These are phyloP conservation scores for Pterophyllum scalare DNA, from an alignment of 2,113 vertebrate genomes.

Conservation along the genomic window DNA sequence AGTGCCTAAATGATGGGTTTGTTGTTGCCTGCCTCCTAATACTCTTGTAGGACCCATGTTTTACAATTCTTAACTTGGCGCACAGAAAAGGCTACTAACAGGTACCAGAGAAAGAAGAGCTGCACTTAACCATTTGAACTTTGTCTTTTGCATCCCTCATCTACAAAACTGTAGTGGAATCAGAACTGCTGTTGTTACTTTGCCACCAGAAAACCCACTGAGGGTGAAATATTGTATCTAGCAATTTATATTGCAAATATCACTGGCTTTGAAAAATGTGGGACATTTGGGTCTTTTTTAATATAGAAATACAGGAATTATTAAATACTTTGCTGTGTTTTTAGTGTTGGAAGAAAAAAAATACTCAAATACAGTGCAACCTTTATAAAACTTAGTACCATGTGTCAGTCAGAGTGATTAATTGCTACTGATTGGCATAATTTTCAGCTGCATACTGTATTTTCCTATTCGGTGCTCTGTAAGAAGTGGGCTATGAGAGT, in stretches of 20 bases:
- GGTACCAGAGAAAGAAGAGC: background rate
- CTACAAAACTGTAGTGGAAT: background rate
- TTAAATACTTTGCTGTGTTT: background rate
- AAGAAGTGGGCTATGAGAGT: conserved; percentile 50
- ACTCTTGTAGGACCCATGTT: too few relatives aligned
- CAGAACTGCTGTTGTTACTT: background rate
- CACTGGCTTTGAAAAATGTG: background rate
- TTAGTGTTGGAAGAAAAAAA: background rate
- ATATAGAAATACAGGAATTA: background rate
- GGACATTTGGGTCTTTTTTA: background rate
- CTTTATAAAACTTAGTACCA: conserved; percentile 21
- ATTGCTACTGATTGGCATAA: conserved; percentile 38
- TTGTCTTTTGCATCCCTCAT: background rate
- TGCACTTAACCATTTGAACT: background rate
- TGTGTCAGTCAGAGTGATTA: conserved; percentile 32
- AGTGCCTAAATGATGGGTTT: too few relatives aligned
- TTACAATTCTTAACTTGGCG: too few relatives aligned
- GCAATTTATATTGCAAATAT: background rate
- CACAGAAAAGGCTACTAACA: background rate
- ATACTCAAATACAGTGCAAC: background rate
- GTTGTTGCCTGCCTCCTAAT: too few relatives aligned
- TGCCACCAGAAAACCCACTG: background rate
- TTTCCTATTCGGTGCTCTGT: conserved; percentile 48
- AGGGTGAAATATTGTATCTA: background rate
- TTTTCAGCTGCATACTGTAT: conserved; percentile 53